A percentile compares a stretch with the other conserved stretches of the same genome.
These are phyloP conservation scores for Campylomormyrus tamandua DNA, from an alignment of 2,113 vertebrate genomes.

Conservation along the genomic window DNA sequence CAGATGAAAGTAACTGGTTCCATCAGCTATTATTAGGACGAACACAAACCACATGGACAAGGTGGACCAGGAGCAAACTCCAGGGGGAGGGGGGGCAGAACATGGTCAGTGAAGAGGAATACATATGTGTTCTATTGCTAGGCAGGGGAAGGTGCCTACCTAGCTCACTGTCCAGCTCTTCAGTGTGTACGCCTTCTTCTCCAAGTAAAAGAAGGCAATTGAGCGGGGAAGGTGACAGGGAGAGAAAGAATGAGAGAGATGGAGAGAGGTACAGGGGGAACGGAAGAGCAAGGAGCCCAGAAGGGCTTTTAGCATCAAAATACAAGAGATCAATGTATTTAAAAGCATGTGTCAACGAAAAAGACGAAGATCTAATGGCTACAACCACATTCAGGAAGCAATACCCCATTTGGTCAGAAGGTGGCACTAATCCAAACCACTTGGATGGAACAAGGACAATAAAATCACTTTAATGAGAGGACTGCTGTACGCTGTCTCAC, in stretches of 20 bases:
- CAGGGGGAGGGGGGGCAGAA: neutral
- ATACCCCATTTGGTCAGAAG: slow-evolving; percentile 6
- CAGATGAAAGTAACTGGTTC: neutral
- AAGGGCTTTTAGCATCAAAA: neutral
- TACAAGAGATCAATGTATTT: neutral
- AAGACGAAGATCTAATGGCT: neutral
- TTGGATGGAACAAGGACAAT: neutral
- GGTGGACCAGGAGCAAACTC: neutral
- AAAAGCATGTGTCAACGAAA: neutral
- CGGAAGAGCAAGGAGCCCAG: neutral
- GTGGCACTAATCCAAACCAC: slow-evolving; percentile 15
- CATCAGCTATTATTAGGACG: neutral
- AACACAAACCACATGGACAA: neutral
- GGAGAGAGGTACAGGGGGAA: slow-evolving; percentile 65
- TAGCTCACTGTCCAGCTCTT: slow-evolving; percentile 98
- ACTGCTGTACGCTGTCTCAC: neutral
- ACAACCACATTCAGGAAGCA: neutral
- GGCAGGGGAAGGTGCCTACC: slow-evolving; percentile 69
- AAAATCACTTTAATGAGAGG: neutral
- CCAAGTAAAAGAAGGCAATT: slow-evolving; percentile 65
- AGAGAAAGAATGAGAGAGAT: slow-evolving; percentile 63
- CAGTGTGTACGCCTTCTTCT: slow-evolving; percentile 99
- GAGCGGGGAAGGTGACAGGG: slow-evolving; percentile 54
- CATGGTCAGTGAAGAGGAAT: neutral
- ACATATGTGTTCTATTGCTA: neutral